phyloP scores from a whole-genome alignment of 1,140 invertebrate genomes.

The Bombus breviceps region DNA sequence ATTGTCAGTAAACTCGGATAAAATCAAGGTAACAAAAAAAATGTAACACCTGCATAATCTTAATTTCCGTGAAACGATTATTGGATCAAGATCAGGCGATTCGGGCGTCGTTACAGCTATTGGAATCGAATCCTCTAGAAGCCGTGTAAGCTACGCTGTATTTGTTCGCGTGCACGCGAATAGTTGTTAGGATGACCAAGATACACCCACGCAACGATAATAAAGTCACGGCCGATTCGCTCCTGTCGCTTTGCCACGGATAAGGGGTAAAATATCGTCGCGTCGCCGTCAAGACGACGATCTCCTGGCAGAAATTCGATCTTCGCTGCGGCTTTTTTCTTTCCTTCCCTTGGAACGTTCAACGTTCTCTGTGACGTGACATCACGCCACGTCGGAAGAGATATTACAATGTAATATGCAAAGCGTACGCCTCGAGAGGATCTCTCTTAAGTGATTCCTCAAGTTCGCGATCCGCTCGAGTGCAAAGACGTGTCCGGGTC shows the following conservation, averaged over 20 bases:
- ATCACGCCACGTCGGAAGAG: slow-evolving; percentile 36
- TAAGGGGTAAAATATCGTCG: slow-evolving; percentile 58
- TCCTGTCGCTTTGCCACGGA: slow-evolving; percentile 61
- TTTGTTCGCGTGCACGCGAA: slow-evolving; percentile 45
- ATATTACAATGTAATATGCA: slow-evolving; percentile 51
- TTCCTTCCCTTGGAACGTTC: slow-evolving; percentile 28
- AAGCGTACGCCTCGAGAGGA: slow-evolving; percentile 21
- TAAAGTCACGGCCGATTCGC: slow-evolving; percentile 69
- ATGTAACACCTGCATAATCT: not conserved
- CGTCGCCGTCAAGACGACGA: slow-evolving; percentile 41
- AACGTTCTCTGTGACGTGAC: slow-evolving; percentile 23
- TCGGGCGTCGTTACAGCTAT: not conserved
- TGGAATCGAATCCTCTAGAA: slow-evolving; percentile 28
- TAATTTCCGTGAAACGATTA: slow-evolving; percentile 8
- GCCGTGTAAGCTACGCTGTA: slow-evolving; percentile 38
- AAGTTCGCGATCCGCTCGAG: slow-evolving; percentile 34
- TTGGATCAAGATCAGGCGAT: not conserved
- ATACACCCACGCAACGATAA: slow-evolving; percentile 62
- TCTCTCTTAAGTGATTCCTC: slow-evolving; percentile 42
- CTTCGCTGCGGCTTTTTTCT: slow-evolving; percentile 18
- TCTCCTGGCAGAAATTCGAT: slow-evolving; percentile 57
- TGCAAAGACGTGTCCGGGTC: slow-evolving; percentile 24
- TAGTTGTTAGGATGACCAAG: slow-evolving; percentile 49
- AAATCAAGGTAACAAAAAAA: not conserved
- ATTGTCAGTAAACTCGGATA: not conserved